phyloP scores from a whole-genome alignment of 2,797 vertebrate genomes.

The Eulemur mongoz region DNA sequence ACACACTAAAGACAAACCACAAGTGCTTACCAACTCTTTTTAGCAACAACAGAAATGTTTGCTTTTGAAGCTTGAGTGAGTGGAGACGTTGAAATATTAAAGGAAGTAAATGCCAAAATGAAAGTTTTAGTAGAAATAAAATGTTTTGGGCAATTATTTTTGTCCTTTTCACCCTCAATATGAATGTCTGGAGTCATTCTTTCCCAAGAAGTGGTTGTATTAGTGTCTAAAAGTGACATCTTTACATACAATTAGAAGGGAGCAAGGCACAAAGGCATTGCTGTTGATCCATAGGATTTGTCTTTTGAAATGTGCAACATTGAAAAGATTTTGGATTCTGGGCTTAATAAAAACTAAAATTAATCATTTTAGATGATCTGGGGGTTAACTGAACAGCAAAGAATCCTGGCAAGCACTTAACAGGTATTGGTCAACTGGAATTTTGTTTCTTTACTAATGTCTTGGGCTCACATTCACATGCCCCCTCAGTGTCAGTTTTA shows the following conservation, averaged over 20 bases:
- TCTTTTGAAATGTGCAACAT: constrained; percentile 47
- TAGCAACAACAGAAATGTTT: constrained; percentile 83
- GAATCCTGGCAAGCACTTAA: constrained; percentile 62
- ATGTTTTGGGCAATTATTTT: constrained; percentile 71
- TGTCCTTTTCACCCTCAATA: constrained; percentile 72
- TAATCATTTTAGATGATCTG: constrained; percentile 58
- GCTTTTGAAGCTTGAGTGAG: constrained; percentile 84
- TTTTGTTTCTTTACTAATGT: constrained; percentile 64
- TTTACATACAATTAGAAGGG: constrained; percentile 71
- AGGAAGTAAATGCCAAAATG: constrained; percentile 79
- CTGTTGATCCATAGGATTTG: constrained; percentile 54
- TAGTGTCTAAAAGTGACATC: constrained; percentile 67
- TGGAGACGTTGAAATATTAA: constrained; percentile 84
- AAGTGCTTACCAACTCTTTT: constrained; percentile 83
- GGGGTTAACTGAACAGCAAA: constrained; percentile 60
- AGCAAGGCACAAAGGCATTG: constrained; percentile 50
- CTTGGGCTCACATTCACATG: constrained; percentile 52
- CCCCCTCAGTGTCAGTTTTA: constrained; percentile 35
- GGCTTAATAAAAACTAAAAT: constrained; percentile 60
- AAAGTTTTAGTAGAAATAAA: constrained; percentile 81
- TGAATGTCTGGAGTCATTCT: constrained; percentile 63
- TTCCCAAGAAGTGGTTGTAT: constrained; percentile 60
- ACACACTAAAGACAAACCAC: constrained; percentile 86
- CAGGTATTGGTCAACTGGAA: constrained; percentile 73
- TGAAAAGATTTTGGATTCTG: constrained; percentile 62